Percentiles rank a stretch among this genome's conserved stretches.
Conservation (phyloP, 37 sponge, comb jelly and placozoan species). For the Chondrilla cf. caribensis region DNA sequence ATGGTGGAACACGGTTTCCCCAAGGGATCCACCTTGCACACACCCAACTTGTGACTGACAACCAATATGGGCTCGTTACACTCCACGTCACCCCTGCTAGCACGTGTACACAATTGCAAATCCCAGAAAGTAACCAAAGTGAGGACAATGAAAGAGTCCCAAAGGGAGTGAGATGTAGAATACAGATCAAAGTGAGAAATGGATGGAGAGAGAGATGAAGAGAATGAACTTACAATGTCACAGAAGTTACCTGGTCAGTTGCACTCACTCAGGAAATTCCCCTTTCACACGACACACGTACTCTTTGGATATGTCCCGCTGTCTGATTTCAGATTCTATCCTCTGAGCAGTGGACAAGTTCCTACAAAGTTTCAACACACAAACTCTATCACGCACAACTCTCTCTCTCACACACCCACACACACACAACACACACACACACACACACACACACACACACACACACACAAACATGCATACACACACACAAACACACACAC, state of each 20-base stretch:
- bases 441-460: neutral
- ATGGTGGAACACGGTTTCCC: constrained; percentile 77
- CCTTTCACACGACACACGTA: constrained; percentile 86
- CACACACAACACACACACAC: neutral
- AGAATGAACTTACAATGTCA: no score
- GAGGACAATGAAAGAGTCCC: neutral
- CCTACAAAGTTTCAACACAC: neutral
- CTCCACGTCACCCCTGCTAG: constrained; percentile 47
- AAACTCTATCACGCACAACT: neutral
- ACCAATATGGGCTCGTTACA: constrained; percentile 82
- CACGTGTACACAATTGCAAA: no score
- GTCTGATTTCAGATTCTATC: constrained; percentile 68
- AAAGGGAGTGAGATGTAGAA: neutral
- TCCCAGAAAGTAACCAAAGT: neutral
- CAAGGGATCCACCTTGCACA: constrained; percentile 66
- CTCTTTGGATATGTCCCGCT: constrained; percentile 61
- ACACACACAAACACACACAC: neutral
- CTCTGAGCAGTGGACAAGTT: constrained; percentile 46
- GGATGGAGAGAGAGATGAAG: no score
- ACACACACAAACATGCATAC: neutral
- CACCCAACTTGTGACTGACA: constrained; percentile 81
- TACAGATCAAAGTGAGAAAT: no score
- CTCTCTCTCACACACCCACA: no score
- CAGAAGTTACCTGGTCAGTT: no score
- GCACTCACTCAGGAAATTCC: constrained; percentile 77